phyloP scores from a whole-genome alignment of 2,888 invertebrate species.

The Lottia scabra region DNA sequence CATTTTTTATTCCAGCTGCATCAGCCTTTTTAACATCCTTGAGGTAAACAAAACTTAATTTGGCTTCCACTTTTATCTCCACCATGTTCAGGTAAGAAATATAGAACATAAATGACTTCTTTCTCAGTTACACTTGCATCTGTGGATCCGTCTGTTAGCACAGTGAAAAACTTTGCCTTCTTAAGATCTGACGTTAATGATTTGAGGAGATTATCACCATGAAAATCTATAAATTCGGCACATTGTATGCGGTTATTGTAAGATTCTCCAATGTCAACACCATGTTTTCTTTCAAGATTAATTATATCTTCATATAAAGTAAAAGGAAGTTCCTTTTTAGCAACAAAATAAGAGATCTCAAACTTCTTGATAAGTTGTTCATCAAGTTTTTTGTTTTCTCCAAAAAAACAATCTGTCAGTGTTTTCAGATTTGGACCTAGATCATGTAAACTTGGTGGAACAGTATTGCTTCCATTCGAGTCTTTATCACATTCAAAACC shows the following conservation, averaged over 20 bases:
- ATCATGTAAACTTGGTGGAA: too few relatives aligned
- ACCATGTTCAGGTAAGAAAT: background rate
- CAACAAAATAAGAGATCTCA: constrained; percentile 7
- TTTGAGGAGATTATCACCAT: background rate
- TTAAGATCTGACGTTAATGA: background rate
- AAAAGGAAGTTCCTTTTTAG: constrained; percentile 13
- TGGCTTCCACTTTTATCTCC: background rate
- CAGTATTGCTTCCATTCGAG: too few relatives aligned
- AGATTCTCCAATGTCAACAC: constrained; percentile 10
- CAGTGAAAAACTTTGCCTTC: background rate
- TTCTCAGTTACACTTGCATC: background rate
- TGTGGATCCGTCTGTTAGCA: background rate
- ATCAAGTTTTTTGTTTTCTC: background rate
- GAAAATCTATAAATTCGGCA: background rate
- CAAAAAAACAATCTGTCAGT: too few relatives aligned
- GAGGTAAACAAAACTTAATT: background rate
- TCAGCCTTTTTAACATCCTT: background rate
- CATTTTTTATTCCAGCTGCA: too few relatives aligned
- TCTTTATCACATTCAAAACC: too few relatives aligned
- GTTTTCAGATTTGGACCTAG: too few relatives aligned
- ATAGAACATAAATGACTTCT: background rate
- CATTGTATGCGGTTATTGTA: constrained; percentile 10
- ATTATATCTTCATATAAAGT: constrained; percentile 8
- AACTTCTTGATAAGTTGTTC: background rate
- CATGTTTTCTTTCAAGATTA: constrained; percentile 7